A percentile compares a stretch with the other conserved stretches of the same genome.
Conservation (phyloP, 2,797 vertebrate genomes). For the Chlorospingus flavigularis region DNA sequence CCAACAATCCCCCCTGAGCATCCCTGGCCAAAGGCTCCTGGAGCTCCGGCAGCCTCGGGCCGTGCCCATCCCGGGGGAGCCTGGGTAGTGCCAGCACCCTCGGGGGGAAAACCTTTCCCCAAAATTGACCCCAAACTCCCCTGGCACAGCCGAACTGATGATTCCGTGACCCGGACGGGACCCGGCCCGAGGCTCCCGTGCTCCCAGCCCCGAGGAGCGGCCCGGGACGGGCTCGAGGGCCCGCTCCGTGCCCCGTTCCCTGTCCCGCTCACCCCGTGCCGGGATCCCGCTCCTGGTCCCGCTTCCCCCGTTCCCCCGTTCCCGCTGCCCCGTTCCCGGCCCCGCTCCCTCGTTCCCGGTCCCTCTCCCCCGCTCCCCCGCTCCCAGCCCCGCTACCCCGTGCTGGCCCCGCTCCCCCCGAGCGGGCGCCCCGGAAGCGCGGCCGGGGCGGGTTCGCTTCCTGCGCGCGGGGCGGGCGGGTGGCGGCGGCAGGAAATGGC, state of each 20-base stretch:
- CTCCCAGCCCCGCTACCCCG: neutral
- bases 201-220: too few species aligned
- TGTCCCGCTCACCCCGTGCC: neutral
- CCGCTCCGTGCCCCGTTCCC: neutral
- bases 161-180: too few species aligned
- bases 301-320: neutral
- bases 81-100: neutral
- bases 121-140: rapidly evolving
- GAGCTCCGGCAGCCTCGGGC: neutral
- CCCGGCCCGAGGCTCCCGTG: neutral
- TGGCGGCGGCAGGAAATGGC: constrained; percentile 90
- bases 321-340: neutral
- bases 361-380: neutral
- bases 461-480: constrained; percentile 78
- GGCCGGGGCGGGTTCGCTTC: constrained; percentile 62
- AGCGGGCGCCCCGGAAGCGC: constrained; percentile 56
- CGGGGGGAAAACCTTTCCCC: rapidly evolving
- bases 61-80: neutral
- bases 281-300: too few species aligned
- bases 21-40: rapidly evolving
- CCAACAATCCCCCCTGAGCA: rapidly evolving
- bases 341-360: neutral
- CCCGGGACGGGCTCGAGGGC: too few species aligned
- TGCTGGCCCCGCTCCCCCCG: neutral
- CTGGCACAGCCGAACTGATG: rapidly evolving